Conservation (phyloP, 1,140 invertebrate species). For the Penaeus chinensis region DNA sequence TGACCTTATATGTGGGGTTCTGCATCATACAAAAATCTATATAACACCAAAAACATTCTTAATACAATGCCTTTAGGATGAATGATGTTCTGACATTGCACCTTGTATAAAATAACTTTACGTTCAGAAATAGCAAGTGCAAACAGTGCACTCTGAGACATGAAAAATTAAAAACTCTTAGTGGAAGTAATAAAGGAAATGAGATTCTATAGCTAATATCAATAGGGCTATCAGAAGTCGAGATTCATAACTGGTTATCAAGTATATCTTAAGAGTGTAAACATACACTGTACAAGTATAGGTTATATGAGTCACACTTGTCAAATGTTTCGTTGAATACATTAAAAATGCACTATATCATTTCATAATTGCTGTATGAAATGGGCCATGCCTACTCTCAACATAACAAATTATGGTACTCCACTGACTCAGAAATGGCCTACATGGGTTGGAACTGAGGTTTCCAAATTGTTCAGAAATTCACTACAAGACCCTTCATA, state of each 20-base stretch:
- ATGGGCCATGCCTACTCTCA: slow-evolving; percentile 52
- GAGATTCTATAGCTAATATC: slow-evolving; percentile 61
- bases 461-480: slow-evolving; percentile 55
- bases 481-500: slow-evolving; percentile 58
- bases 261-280: slow-evolving; percentile 57
- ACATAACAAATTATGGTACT: slow-evolving; percentile 56
- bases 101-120: slow-evolving; percentile 56
- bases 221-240: slow-evolving; percentile 59
- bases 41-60: slow-evolving; percentile 56
- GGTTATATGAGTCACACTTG: slow-evolving; percentile 60
- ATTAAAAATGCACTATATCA: slow-evolving; percentile 56
- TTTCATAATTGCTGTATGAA: slow-evolving; percentile 54
- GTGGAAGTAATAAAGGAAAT: slow-evolving; percentile 54
- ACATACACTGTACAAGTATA: slow-evolving; percentile 61
- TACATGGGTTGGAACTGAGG: slow-evolving; percentile 52
- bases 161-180: slow-evolving; percentile 56
- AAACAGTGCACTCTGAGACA: slow-evolving; percentile 48
- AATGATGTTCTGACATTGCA: slow-evolving; percentile 55
- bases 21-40: slow-evolving; percentile 57
- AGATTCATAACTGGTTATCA: slow-evolving; percentile 60
- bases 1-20: slow-evolving; percentile 59
- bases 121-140: slow-evolving; percentile 45
- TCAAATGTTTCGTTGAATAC: slow-evolving; percentile 60
- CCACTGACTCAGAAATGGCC: slow-evolving; percentile 54
- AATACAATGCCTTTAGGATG: slow-evolving; percentile 51